These are phyloP conservation scores for Clarias laeviceps DNA, from an alignment of 2,797 vertebrate genomes.

Conservation along the genomic window DNA sequence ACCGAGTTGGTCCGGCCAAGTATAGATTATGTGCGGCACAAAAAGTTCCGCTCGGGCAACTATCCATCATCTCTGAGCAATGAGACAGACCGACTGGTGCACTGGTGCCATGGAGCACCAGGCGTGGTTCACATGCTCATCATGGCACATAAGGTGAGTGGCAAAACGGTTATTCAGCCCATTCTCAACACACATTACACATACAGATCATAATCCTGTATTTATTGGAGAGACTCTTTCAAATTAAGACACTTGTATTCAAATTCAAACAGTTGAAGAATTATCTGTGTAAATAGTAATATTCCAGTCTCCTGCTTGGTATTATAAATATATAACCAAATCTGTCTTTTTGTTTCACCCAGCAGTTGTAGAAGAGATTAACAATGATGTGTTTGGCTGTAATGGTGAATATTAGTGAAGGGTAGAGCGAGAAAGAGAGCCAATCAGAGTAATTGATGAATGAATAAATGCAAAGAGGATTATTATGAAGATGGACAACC, in stretches of 20 bases:
- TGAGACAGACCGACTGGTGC: slow-evolving; percentile 91
- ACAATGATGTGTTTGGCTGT: neutral
- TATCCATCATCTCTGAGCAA: slow-evolving; percentile 95
- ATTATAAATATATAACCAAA: neutral
- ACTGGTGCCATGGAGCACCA: slow-evolving; percentile 95
- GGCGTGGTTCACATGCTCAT: slow-evolving; percentile 90
- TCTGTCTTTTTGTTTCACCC: neutral
- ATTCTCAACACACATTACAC: neutral
- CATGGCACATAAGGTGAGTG: slow-evolving; percentile 85
- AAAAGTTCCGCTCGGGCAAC: slow-evolving; percentile 93
- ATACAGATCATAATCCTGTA: neutral
- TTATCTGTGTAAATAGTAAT: neutral
- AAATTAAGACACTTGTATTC: neutral
- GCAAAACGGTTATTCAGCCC: neutral
- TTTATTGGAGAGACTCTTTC: neutral
- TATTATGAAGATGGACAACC: slow-evolving; percentile 6
- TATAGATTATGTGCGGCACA: slow-evolving; percentile 93
- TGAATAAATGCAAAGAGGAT: slow-evolving; percentile 12
- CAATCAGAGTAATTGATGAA: slow-evolving; percentile 31
- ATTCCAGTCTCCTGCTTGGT: too few species aligned
- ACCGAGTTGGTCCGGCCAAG: slow-evolving; percentile 88
- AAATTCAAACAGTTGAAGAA: neutral
- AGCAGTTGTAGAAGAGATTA: neutral
- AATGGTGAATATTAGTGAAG: slow-evolving; percentile 2
- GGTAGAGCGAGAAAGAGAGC: neutral